Evolutionary conservation across 1,140 invertebrate genomes (phyloP).

Genomic region (Phymorhynchus buccinoides): DNA sequence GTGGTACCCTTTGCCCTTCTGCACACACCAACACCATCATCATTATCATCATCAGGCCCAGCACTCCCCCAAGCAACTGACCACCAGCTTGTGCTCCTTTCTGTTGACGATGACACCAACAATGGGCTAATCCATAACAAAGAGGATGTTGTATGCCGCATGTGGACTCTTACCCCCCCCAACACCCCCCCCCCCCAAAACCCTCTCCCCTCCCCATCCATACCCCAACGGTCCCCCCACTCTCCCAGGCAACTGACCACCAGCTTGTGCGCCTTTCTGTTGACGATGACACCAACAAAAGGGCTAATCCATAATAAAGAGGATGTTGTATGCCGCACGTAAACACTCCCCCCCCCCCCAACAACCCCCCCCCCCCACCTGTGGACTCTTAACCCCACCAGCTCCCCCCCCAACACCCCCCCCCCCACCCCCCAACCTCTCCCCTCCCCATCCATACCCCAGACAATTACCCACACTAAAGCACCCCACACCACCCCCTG

Average conservation of each 20-base stretch:
- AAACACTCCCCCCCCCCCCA: too few relatives aligned
- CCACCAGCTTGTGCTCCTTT: constrained; percentile 47
- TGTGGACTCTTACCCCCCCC: neutral
- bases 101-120: constrained; percentile 54
- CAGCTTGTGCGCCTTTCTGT: constrained; percentile 47
- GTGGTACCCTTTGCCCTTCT: constrained; percentile 98
- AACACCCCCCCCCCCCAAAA: neutral
- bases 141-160: constrained; percentile 49
- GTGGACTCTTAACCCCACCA: too few relatives aligned
- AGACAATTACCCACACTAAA: too few relatives aligned
- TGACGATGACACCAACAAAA: constrained; percentile 56
- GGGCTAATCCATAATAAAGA: constrained; percentile 57
- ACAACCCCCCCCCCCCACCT: too few relatives aligned
- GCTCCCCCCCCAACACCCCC: too few relatives aligned
- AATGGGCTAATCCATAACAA: constrained; percentile 58
- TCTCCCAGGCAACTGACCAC: constrained; percentile 41
- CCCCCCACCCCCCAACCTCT: too few relatives aligned
- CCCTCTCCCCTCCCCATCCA: too few relatives aligned
- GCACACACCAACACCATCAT: too few relatives aligned
- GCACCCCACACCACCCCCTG: too few relatives aligned
- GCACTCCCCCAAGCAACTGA: constrained; percentile 35
- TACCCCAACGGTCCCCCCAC: constrained; percentile 4
- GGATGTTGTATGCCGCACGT: too few relatives aligned
- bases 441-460: too few relatives aligned
- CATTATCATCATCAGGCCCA: too few relatives aligned